Conservation (phyloP, 1,140 invertebrate species). For the Lithobius niger region DNA sequence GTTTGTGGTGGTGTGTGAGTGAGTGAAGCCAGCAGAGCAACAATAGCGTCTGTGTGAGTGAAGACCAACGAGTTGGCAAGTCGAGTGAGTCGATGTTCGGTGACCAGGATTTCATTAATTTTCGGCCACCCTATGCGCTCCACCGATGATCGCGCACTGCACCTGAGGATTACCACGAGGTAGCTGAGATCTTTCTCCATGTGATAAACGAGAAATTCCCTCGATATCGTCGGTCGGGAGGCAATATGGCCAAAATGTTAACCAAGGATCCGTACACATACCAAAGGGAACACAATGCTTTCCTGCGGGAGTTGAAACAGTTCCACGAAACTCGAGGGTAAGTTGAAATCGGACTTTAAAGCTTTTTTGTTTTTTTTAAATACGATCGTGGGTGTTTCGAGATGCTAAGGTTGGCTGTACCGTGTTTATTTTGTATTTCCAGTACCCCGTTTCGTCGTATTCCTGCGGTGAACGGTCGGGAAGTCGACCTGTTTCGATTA, state of each 20-base stretch:
- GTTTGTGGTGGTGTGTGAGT: background rate
- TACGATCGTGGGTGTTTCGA: background rate
- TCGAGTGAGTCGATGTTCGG: background rate
- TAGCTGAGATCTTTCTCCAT: background rate
- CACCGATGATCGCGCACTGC: background rate
- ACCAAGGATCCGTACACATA: background rate
- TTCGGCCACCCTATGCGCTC: background rate
- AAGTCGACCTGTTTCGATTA: constrained; percentile 78
- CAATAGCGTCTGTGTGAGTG: background rate
- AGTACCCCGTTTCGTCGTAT: constrained; percentile 59
- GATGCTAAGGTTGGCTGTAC: background rate
- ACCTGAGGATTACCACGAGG: too few species aligned
- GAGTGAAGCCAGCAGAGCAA: background rate
- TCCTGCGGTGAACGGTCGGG: constrained; percentile 71
- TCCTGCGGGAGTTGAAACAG: constrained; percentile 55
- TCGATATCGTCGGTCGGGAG: background rate
- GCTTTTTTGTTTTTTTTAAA: constrained; percentile 12
- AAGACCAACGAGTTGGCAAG: constrained; percentile 2
- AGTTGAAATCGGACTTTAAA: constrained; percentile 31
- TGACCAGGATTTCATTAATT: background rate
- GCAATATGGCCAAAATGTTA: constrained; percentile 2
- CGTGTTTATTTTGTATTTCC: constrained; percentile 20
- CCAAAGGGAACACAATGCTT: constrained; percentile 7
- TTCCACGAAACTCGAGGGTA: constrained; percentile 75
- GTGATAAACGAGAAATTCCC: background rate